Evolutionary conservation across 2,797 vertebrate species (phyloP), one percentile per base, ranked within the genome.

Genomic region (Myripristis murdjan): DNA sequence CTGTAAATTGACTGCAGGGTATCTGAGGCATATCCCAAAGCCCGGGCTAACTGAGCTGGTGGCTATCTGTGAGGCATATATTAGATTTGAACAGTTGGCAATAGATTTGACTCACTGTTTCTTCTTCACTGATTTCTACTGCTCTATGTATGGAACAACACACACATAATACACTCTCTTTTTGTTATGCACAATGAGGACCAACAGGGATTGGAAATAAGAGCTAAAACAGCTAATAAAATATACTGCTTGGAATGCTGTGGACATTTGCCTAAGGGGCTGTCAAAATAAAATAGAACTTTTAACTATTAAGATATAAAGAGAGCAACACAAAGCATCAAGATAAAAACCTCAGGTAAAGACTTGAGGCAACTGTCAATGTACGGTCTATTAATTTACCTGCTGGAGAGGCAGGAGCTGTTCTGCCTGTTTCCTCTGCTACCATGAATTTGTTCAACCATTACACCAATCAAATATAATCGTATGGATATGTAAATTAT

Each of bases 1-100:
- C 77, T 41, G 61, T 22, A 79, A 79, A 77, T 68, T 46, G 62
- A 56, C 70, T 47, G 51, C 47, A n/a, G 54, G 64, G 71, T 75
- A 70, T 77, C 59, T 80, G 65, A 75, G 73, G 52, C 70, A 31
- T 24, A 61, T 70, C 66, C 65, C 64, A 69, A 18, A 80, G 6
- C 64, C 71, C 70, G 35, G 57, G 51, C 54, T 79, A 68, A 51
- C 12, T 20, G 31, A 77, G 62, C 66, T 64, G 63, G 74, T 66
- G 74, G 53, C 75, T 66, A 6, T 64, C 52, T 59, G 16, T 16
- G 52, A 76, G 48, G 18, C 60, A 48, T 28, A 60, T 24, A 60
- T 64, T 35, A 0, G 9, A 2, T 28, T 61, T 51, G 35, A 33
- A 15, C 1, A 31, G 20, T 28, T 5, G 3, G n/a, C 15, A 20